phyloP scores from a whole-genome alignment of 2,797 vertebrate species.

The Onychomys arenicola region DNA sequence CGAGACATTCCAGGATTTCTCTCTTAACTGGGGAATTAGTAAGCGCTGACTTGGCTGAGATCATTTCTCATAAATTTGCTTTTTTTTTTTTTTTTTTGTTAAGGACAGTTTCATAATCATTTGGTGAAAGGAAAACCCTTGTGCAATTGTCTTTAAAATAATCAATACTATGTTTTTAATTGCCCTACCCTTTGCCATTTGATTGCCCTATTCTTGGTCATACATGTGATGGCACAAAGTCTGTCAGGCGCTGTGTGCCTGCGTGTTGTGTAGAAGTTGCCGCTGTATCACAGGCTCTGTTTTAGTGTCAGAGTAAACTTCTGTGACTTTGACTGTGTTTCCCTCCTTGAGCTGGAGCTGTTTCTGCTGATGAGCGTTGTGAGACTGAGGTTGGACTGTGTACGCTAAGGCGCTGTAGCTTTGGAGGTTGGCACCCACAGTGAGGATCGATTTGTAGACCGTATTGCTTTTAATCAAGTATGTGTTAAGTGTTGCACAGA shows the following conservation, averaged over 20 bases:
- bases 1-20: not conserved
- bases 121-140: not conserved
- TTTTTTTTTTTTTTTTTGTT: too few relatives aligned
- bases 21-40: not conserved
- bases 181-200: not conserved
- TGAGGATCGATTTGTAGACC: not conserved
- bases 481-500: not conserved
- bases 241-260: not conserved
- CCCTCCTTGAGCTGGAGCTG: not conserved
- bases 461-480: not conserved
- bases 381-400: not conserved
- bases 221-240: not conserved
- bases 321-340: not conserved
- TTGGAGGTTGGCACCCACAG: not conserved
- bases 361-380: not conserved
- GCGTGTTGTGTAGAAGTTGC: not conserved
- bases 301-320: not conserved
- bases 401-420: not conserved
- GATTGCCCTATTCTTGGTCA: not conserved
- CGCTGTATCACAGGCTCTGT: not conserved
- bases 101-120: not conserved
- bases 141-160: conserved; percentile 25
- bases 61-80: conserved; percentile 33
- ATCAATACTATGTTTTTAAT: not conserved
- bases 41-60: conserved; percentile 14